Conservation (phyloP, 2,797 vertebrate species). For the Micrastur ruficollis region DNA sequence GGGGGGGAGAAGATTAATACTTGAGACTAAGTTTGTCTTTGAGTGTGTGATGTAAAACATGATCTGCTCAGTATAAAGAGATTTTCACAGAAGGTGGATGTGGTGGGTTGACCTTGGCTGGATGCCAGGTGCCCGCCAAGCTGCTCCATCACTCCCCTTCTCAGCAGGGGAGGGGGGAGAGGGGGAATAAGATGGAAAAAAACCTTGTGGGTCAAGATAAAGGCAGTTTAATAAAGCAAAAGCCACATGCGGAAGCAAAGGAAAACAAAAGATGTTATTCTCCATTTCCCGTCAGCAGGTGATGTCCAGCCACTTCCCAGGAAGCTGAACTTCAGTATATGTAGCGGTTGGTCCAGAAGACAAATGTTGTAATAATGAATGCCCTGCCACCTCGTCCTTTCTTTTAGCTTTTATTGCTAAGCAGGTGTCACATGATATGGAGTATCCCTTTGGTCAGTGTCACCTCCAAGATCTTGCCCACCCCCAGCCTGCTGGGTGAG, state of each 20-base stretch:
- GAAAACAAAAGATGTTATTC: not conserved
- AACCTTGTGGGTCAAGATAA: not conserved
- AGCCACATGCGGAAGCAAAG: not conserved
- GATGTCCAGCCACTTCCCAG: fast-evolving
- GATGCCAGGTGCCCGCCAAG: not conserved
- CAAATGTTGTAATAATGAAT: not conserved
- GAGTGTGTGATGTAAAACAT: not conserved
- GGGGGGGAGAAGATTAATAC: not conserved
- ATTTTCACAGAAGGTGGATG: not conserved
- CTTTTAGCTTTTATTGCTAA: not conserved
- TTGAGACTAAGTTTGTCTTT: not conserved
- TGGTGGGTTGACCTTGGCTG: not conserved
- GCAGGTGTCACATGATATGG: not conserved
- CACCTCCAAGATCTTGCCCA: not conserved
- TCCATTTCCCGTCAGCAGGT: not conserved
- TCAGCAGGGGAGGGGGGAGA: not conserved
- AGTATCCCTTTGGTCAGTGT: not conserved
- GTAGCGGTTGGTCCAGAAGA: fast-evolving
- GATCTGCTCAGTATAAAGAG: not conserved
- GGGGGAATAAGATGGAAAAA: not conserved
- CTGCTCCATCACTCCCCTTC: not conserved
- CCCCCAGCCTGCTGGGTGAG: not conserved
- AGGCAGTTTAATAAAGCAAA: not conserved
- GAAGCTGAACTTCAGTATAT: not conserved
- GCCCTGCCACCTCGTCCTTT: not conserved